phyloP scores from a whole-genome alignment of 2,797 vertebrate genomes.

The Luscinia luscinia region DNA sequence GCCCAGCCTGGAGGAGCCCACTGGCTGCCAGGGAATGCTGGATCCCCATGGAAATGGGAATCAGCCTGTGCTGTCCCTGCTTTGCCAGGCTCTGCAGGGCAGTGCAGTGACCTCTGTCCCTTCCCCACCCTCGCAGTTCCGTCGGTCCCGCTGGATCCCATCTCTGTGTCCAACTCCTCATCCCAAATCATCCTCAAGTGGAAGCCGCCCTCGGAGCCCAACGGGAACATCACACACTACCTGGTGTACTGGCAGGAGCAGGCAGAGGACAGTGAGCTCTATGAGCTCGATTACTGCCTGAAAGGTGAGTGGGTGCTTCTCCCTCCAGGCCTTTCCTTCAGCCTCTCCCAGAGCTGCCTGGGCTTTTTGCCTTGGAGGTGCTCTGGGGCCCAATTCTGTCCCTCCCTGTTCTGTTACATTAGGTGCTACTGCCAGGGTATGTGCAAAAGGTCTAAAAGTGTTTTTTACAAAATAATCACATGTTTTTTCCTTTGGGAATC shows the following conservation, averaged over 20 bases:
- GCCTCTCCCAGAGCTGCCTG: neutral
- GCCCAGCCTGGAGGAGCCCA: neutral
- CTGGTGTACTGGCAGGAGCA: conserved; percentile 91
- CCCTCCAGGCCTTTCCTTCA: neutral
- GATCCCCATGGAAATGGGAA: neutral
- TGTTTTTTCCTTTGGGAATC: neutral
- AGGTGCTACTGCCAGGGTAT: neutral
- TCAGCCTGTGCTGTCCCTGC: neutral
- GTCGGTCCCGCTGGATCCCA: conserved; percentile 91
- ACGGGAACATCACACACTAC: conserved; percentile 97
- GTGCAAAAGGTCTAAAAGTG: neutral
- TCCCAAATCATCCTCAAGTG: conserved; percentile 96
- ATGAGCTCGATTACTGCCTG: conserved; percentile 92
- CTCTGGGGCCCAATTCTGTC: neutral
- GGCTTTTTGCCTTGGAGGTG: neutral
- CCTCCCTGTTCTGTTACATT: neutral
- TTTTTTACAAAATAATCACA: neutral
- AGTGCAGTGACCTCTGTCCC: neutral
- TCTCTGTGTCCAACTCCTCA: conserved; percentile 93
- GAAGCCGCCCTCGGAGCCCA: conserved; percentile 93
- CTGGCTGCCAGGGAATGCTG: neutral
- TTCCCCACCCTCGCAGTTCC: conserved; percentile 79
- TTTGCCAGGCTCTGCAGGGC: neutral
- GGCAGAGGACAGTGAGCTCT: conserved; percentile 89
- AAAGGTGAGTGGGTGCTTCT: conserved; percentile 82